These are phyloP conservation scores for Orthosia incerta DNA, from an alignment of 2,888 invertebrate genomes.

Conservation along the genomic window DNA sequence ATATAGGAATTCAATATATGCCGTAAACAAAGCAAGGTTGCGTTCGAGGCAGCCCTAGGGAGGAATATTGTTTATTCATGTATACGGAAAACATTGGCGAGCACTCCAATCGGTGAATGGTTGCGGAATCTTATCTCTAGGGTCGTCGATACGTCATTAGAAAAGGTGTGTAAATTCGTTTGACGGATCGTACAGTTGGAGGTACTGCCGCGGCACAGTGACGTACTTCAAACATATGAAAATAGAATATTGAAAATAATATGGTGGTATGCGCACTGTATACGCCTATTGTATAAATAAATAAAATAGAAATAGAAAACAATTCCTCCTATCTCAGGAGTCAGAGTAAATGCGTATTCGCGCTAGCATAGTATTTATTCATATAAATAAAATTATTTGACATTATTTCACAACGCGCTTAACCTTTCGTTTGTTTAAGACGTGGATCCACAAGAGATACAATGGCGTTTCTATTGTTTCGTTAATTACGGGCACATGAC, in stretches of 20 bases:
- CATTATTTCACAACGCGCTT: too few species aligned
- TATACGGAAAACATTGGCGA: conserved; percentile 74
- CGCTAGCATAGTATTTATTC: too few species aligned
- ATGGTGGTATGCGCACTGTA: neutral
- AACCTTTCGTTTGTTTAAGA: too few species aligned
- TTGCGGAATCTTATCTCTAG: conserved; percentile 66
- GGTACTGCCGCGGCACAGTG: neutral
- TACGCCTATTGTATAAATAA: too few species aligned
- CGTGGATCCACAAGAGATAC: too few species aligned
- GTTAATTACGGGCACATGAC: neutral
- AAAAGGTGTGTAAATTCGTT: conserved; percentile 53
- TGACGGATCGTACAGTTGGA: conserved; percentile 30
- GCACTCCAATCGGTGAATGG: conserved; percentile 73
- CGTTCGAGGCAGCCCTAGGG: conserved; percentile 62
- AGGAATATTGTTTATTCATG: conserved; percentile 79
- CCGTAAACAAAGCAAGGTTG: conserved; percentile 68
- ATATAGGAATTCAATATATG: conserved; percentile 55
- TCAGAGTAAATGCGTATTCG: neutral
- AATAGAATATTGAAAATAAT: neutral
- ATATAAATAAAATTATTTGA: too few species aligned
- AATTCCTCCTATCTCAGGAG: too few species aligned
- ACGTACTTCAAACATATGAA: neutral
- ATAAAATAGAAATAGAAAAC: too few species aligned
- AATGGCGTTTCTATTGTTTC: too few species aligned
- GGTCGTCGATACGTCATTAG: conserved; percentile 63